phyloP scores from a whole-genome alignment of 2,113 vertebrate species.

The Caranx melampygus region DNA sequence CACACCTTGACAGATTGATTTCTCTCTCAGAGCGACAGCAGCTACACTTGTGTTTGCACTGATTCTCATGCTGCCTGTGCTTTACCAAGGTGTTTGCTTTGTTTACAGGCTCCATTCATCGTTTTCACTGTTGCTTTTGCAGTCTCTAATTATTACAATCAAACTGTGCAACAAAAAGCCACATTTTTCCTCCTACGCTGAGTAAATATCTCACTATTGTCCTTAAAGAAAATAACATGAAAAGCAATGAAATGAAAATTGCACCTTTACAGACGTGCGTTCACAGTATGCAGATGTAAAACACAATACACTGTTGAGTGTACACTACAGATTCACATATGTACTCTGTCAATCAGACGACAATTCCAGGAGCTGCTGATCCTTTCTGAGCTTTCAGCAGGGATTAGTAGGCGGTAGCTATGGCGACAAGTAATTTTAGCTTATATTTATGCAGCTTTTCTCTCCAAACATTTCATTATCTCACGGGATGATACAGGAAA shows the following conservation, averaged over 20 bases:
- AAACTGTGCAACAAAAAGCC: constrained; percentile 29
- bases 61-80: background rate
- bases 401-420: constrained; percentile 76
- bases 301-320: background rate
- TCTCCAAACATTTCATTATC: constrained; percentile 70
- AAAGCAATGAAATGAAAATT: background rate
- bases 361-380: constrained; percentile 36
- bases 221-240: constrained; percentile 43
- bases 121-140: constrained; percentile 15
- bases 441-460: constrained; percentile 68
- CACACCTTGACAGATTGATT: no score
- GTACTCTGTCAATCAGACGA: constrained; percentile 65
- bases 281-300: background rate
- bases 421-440: constrained; percentile 80
- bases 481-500: constrained; percentile 54
- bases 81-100: background rate
- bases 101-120: constrained; percentile 30
- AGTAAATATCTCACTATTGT: constrained; percentile 39
- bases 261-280: background rate
- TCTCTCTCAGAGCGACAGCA: no score
- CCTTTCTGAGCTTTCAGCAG: constrained; percentile 62
- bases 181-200: constrained; percentile 19
- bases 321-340: constrained; percentile 37
- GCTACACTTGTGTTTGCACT: no score
- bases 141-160: constrained; percentile 48